These are phyloP conservation scores for Belgica antarctica DNA, from an alignment of 2,888 invertebrate species.

Conservation along the genomic window DNA sequence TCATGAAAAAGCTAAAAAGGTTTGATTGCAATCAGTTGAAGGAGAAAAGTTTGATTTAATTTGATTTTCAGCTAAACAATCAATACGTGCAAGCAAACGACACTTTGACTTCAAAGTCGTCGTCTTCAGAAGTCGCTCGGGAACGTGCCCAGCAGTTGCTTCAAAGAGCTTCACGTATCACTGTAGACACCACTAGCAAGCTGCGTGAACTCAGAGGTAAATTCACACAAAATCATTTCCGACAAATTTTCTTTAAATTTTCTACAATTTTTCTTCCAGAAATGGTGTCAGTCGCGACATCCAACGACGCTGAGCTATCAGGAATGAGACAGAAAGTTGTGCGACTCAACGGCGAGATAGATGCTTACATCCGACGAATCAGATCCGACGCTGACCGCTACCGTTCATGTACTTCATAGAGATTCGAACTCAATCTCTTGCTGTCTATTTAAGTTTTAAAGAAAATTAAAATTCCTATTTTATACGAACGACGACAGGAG, in stretches of 20 bases:
- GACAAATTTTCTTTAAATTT: conserved; percentile 36
- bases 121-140: conserved; percentile 74
- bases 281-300: conserved; percentile 62
- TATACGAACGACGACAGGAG: neutral
- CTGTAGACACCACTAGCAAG: conserved; percentile 73
- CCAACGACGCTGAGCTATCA: conserved; percentile 61
- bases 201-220: conserved; percentile 66
- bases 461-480: conserved; percentile 22
- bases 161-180: conserved; percentile 77
- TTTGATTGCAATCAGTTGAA: conserved; percentile 45
- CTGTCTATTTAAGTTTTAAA: conserved; percentile 2
- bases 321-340: conserved; percentile 63
- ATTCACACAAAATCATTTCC: neutral
- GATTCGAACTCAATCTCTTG: neutral
- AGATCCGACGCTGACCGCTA: conserved; percentile 63
- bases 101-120: conserved; percentile 69
- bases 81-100: conserved; percentile 71
- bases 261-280: conserved; percentile 51
- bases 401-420: conserved; percentile 58
- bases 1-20: conserved; percentile 61
- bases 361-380: conserved; percentile 61
- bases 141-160: conserved; percentile 74
- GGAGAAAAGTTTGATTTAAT: conserved; percentile 5
- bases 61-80: conserved; percentile 57
- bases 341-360: conserved; percentile 63